These are phyloP conservation scores for Amphipyra berbera DNA, from an alignment of 2,888 invertebrate species.

Conservation along the genomic window DNA sequence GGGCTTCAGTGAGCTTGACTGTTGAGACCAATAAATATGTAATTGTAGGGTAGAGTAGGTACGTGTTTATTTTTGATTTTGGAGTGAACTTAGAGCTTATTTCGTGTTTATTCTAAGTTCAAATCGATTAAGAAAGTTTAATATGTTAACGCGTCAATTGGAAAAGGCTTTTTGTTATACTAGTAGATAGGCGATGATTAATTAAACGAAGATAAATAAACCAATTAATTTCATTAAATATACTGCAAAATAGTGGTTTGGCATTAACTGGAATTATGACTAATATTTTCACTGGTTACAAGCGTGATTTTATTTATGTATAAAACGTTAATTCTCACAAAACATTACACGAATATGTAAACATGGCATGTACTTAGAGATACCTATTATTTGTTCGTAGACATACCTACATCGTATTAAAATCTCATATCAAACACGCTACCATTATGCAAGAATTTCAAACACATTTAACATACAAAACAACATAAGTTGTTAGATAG, in stretches of 20 bases:
- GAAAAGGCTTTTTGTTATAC: too few species aligned
- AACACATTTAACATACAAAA: conserved; percentile 25
- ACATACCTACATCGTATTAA: conserved; percentile 6
- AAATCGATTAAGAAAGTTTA: too few species aligned
- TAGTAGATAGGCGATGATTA: too few species aligned
- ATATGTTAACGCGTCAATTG: too few species aligned
- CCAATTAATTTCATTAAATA: too few species aligned
- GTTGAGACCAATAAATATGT: conserved; percentile 14
- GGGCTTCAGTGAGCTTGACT: conserved; percentile 21
- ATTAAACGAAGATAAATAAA: too few species aligned
- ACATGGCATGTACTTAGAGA: neutral
- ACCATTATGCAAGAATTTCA: conserved; percentile 25
- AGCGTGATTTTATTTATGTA: neutral
- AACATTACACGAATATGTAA: neutral
- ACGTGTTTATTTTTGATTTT: neutral
- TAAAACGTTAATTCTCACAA: neutral
- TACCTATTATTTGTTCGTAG: conserved; percentile 23
- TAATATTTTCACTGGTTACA: neutral
- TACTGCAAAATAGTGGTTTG: too few species aligned
- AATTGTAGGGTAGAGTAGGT: neutral
- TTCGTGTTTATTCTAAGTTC: neutral
- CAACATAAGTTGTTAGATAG: conserved; percentile 11
- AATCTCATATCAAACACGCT: conserved; percentile 11
- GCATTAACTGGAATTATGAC: neutral
- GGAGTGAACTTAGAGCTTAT: neutral